Evolutionary conservation across 2,113 vertebrate species (phyloP), one percentile per base, ranked within the genome.

Genomic region (Pomatorhinus ruficollis): DNA sequence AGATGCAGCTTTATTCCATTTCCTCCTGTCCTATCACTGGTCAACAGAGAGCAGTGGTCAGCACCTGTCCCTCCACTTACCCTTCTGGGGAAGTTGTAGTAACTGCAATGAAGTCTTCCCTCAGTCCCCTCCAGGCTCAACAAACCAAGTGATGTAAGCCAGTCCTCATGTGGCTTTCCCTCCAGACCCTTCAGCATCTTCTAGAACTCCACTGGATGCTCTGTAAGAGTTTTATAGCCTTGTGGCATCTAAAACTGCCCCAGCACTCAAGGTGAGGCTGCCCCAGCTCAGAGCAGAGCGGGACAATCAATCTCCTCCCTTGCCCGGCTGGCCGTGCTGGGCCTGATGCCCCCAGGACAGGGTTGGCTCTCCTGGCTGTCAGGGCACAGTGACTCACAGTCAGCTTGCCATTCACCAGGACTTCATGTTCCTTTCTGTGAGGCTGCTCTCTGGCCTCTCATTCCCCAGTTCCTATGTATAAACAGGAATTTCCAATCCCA

Each of bases 231-330:
- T 45, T 74, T 52, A 8, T 39, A 25, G 25, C 19, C 6, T 75
- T 60, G 37, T n/a, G 45, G 23, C n/a, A 30, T 11, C 45, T 18
- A 12, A 75, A 66, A 21, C 19, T n/a, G 23, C 16, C 87, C 24
- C 33, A 28, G 23, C 9, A 17, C 45, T 53, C 0, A 0, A 53
- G n/a, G 5, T 53, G 39, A n/a, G 37, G 33, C 45, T 0, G 0
- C 23, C 12, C 6, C 37, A 50, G 22, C 3, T 27, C 44, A 50
- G 52, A 72, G 52, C 44, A 74, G 37, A 81, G 22, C 0, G 0
- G 33, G 27, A 66, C 33, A 74, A 14, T 65, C 19, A 16, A 44
- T 44, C 42, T 44, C 28, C 19, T 74, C 28, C 52, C 60, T 30
- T 22, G 9, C 19, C 52, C 0, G 0, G 4, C 44, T 37, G 24